Conservation (phyloP, 1,140 invertebrate species). For the Listronotus oregonensis region DNA sequence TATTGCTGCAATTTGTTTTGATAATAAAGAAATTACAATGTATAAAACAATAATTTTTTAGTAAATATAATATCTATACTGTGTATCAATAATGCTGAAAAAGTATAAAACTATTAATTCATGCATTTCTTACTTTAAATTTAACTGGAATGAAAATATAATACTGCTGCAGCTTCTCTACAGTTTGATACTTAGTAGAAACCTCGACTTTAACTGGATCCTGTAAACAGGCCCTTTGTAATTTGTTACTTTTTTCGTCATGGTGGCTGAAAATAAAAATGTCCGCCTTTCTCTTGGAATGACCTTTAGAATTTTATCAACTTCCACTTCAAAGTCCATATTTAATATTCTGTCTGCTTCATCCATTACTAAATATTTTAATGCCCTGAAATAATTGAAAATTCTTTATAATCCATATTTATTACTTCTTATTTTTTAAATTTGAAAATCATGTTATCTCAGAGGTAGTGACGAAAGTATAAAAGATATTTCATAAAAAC, state of each 20-base stretch:
- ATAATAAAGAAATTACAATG: too few relatives aligned
- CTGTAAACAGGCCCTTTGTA: conserved; percentile 91
- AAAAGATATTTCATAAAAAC: conserved; percentile 15
- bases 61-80: too few relatives aligned
- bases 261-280: conserved; percentile 94
- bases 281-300: conserved; percentile 88
- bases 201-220: conserved; percentile 96
- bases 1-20: too few relatives aligned
- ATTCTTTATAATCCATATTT: background rate
- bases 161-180: conserved; percentile 93
- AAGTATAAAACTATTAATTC: too few relatives aligned
- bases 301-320: conserved; percentile 93
- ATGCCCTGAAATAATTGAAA: conserved; percentile 53
- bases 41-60: too few relatives aligned
- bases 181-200: conserved; percentile 96
- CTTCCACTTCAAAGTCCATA: conserved; percentile 95
- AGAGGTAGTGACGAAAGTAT: conserved; percentile 29
- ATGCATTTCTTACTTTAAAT: conserved; percentile 79
- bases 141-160: conserved; percentile 97
- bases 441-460: background rate
- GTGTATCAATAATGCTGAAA: too few relatives aligned
- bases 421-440: background rate
- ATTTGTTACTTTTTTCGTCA: conserved; percentile 98
- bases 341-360: conserved; percentile 95
- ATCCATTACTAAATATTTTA: conserved; percentile 95